phyloP scores from a whole-genome alignment of 92 coral and sea anemone genomes.

The Parazoanthus darwini region DNA sequence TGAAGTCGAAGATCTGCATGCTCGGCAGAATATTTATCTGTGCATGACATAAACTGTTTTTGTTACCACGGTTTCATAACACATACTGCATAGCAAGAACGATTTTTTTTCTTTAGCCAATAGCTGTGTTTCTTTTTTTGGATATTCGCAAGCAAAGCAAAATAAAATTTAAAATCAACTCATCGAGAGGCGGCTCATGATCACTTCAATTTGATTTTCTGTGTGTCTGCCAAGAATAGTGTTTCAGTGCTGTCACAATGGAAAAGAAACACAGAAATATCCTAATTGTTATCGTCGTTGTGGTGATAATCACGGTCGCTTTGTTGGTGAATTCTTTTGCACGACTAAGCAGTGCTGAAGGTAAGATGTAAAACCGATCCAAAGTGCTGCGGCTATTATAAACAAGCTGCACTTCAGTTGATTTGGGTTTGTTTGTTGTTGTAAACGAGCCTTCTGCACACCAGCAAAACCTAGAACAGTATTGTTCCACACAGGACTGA shows the following conservation, averaged over 20 bases:
- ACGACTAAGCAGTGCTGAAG: conserved; percentile 38
- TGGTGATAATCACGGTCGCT: conserved; percentile 5
- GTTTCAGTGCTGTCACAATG: not conserved
- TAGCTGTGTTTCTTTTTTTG: not conserved
- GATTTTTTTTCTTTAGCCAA: not conserved
- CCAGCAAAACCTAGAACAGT: too few species aligned
- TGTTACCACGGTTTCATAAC: conserved; percentile 22
- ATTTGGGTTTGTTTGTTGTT: not conserved
- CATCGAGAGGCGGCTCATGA: not conserved
- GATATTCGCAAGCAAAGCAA: not conserved
- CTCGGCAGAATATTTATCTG: not conserved
- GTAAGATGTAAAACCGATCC: not conserved
- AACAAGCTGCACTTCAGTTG: not conserved
- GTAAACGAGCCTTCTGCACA: not conserved
- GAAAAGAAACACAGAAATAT: conserved; percentile 29
- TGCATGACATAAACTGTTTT: not conserved
- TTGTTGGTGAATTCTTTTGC: conserved; percentile 31
- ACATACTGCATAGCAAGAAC: not conserved
- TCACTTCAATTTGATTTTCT: not conserved
- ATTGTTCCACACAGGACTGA: too few species aligned
- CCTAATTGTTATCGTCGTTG: not conserved
- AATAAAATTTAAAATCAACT: not conserved
- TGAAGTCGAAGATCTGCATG: not conserved
- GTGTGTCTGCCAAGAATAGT: too few species aligned
- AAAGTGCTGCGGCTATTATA: not conserved